Conservation (phyloP, 2,888 invertebrate species). For the Machimus rusticus region DNA sequence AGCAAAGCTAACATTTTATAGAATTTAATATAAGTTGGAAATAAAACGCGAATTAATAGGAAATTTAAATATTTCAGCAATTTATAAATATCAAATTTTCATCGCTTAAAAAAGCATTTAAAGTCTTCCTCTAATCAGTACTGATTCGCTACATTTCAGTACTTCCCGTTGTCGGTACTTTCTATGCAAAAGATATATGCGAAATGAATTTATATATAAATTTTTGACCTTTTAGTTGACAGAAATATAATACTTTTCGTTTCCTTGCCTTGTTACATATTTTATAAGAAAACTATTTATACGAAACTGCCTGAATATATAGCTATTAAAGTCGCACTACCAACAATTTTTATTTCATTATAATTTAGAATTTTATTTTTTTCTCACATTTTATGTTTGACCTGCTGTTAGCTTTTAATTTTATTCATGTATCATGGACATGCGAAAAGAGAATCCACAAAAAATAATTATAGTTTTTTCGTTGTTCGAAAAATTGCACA, state of each 20-base stretch:
- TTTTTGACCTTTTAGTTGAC: constrained; percentile 11
- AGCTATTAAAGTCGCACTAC: constrained; percentile 24
- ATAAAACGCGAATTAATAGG: too few relatives aligned
- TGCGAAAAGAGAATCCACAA: not conserved
- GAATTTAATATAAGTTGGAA: too few relatives aligned
- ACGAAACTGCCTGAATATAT: constrained; percentile 34
- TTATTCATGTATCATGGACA: constrained; percentile 13
- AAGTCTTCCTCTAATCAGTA: constrained; percentile 48
- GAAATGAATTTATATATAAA: constrained; percentile 32
- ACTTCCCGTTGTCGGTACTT: constrained; percentile 41
- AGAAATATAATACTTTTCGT: not conserved
- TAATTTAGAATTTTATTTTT: not conserved
- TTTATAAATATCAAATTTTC: not conserved
- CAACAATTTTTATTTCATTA: not conserved
- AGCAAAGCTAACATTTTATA: too few relatives aligned
- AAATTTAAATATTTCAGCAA: too few relatives aligned
- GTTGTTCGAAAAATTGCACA: constrained; percentile 22
- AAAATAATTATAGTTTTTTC: not conserved
- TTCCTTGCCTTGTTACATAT: constrained; percentile 36
- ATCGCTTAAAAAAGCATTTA: constrained; percentile 21
- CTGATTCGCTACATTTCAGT: constrained; percentile 52
- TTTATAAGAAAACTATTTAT: constrained; percentile 16
- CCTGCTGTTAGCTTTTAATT: not conserved
- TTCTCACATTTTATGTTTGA: not conserved
- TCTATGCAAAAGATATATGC: constrained; percentile 31